Evolutionary conservation across 2,797 vertebrate genomes (phyloP).

Genomic region (Chloroceryle amazona): DNA sequence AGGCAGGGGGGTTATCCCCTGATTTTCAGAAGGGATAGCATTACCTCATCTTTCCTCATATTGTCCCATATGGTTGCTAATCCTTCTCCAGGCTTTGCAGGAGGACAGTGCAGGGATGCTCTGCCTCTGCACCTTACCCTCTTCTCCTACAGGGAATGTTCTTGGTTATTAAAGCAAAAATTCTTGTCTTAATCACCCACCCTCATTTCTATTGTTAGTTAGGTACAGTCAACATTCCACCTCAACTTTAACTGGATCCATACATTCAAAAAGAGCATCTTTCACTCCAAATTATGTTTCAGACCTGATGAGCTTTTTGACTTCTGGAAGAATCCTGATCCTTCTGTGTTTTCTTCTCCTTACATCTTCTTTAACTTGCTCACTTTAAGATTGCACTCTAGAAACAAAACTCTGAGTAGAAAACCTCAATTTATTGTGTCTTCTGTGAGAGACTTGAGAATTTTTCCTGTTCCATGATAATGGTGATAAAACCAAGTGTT

Average conservation of each 20-base stretch:
- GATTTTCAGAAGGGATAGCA: not conserved
- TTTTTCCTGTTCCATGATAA: not conserved
- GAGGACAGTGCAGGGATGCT: not conserved
- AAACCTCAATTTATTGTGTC: not conserved
- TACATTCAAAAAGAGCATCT: not conserved
- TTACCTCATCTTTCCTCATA: not conserved
- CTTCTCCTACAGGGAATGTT: not conserved
- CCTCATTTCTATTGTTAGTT: not conserved
- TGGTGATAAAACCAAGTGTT: not conserved
- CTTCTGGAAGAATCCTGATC: not conserved
- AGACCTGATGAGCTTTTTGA: not conserved
- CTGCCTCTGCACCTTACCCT: not conserved
- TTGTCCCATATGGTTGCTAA: not conserved
- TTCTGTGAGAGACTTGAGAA: not conserved
- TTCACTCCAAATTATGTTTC: not conserved
- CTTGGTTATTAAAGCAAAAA: not conserved
- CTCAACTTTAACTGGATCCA: not conserved
- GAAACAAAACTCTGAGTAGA: not conserved
- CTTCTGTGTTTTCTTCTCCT: not conserved
- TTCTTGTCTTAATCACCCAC: not conserved
- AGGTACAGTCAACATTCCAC: not conserved
- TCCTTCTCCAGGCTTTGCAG: not conserved
- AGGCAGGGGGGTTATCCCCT: rapidly evolving
- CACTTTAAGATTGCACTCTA: not conserved
- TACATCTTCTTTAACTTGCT: not conserved